Evolutionary conservation across 2,113 vertebrate genomes (phyloP), one percentile per base, ranked within the genome.

Genomic region (Numida meleagris): DNA sequence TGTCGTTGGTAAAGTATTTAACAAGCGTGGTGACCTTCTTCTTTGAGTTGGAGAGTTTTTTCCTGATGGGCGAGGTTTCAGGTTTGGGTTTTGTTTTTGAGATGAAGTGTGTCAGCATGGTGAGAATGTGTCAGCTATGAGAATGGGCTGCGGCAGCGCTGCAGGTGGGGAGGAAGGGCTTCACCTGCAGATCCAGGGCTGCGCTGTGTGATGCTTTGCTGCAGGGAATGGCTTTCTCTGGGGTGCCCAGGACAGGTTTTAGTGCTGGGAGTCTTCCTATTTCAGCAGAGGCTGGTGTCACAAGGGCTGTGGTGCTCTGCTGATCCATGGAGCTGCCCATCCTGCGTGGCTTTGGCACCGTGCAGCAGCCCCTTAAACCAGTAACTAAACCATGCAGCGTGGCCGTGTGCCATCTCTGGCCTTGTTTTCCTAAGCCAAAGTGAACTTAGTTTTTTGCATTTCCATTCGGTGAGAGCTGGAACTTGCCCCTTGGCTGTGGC

Each of bases 11-110:
- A 46, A 92, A 83, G 71, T 48, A 82, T 84, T 83, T 74, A 62
- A 84, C 29, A 90, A 77, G 53, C 58, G 68, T 43, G 62, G 34
- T 88, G 77, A 74, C 2, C 9, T 40, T 91, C 72, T 80, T 82
- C 61, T n/a, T 23, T 46, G 86, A 67, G 71, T 72, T 20, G 59
- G 58, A 42, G 61, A 75, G n/a, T 93, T 94, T 67, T 36, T 61
- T 48, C 40, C 88, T 16, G 58, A 85, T 24, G 10, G 34, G n/a
- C 57, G 68, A 53, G 4, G 24, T 72, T 82, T 79, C 61, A 3
- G 23, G 51, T 62, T 29, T 4, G 4, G 1, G 2, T 4, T 20
- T 33, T 53, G 55, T 71, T 80, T 33, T 18, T 3, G 53, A 74
- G 31, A 21, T 20, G 13, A 77, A 68, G 20, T 9, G 61, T 76